Conservation (phyloP, 2,888 invertebrate species). For the Epistrophe grossulariae region DNA sequence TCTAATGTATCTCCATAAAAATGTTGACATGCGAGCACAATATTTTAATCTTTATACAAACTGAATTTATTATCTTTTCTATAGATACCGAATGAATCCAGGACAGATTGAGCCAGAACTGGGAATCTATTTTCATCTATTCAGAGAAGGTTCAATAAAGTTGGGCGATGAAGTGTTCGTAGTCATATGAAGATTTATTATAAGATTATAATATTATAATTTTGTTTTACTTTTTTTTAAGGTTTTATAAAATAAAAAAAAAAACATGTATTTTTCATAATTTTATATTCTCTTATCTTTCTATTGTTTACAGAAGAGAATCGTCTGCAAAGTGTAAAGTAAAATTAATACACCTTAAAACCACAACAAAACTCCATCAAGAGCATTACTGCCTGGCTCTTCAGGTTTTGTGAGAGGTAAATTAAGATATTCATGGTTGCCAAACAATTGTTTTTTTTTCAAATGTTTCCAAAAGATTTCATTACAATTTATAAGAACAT, state of each 20-base stretch:
- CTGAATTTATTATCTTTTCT: slow-evolving; percentile 7
- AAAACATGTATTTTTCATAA: not conserved
- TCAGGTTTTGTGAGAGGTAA: no score
- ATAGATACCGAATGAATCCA: slow-evolving; percentile 63
- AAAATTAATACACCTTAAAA: not conserved
- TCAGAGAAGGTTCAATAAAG: slow-evolving; percentile 81
- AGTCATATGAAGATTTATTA: slow-evolving; percentile 34
- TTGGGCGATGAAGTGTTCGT: slow-evolving; percentile 84
- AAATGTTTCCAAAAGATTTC: not conserved
- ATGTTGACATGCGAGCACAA: slow-evolving; percentile 32
- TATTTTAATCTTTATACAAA: not conserved
- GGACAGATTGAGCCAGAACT: slow-evolving; percentile 81
- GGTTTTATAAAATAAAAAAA: no score
- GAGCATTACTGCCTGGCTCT: no score
- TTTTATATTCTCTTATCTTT: not conserved
- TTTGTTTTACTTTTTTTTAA: no score
- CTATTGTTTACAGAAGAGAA: not conserved
- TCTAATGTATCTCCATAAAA: slow-evolving; percentile 21
- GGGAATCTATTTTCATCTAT: slow-evolving; percentile 84
- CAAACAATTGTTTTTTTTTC: not conserved
- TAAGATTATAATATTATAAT: not conserved
- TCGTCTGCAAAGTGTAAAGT: not conserved
- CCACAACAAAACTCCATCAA: not conserved
- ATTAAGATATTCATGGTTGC: not conserved
- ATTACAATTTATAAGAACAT: no score